phyloP scores from a whole-genome alignment of 2,888 invertebrate species.

The Hecatera dysodea region DNA sequence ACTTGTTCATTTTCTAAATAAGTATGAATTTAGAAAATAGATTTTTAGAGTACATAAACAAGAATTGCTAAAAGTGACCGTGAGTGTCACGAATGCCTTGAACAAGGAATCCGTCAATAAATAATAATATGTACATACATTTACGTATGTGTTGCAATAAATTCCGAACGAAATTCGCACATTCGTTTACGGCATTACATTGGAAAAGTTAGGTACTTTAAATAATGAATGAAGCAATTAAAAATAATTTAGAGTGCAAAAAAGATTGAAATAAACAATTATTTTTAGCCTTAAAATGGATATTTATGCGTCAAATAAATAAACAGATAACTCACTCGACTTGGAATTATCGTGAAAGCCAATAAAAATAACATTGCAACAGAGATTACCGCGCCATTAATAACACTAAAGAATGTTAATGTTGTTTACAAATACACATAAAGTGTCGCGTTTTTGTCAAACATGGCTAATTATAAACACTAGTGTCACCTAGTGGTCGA shows the following conservation, averaged over 20 bases:
- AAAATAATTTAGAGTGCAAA: conserved; percentile 8
- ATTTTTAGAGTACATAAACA: too few species aligned
- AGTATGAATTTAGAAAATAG: too few species aligned
- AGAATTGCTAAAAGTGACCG: too few species aligned
- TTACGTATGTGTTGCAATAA: too few species aligned
- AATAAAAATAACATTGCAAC: conserved; percentile 11
- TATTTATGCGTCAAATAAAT: conserved; percentile 17
- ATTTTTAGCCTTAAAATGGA: conserved; percentile 20
- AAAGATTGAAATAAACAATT: conserved; percentile 18
- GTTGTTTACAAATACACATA: conserved; percentile 35
- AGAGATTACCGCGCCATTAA: conserved; percentile 35
- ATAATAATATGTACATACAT: too few species aligned
- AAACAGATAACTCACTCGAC: conserved; percentile 36
- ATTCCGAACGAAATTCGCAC: too few species aligned
- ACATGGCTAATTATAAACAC: not conserved
- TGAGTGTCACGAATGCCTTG: too few species aligned
- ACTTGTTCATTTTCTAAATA: too few species aligned
- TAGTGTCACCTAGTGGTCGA: not conserved
- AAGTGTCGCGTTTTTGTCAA: conserved; percentile 1
- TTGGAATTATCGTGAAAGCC: conserved; percentile 34
- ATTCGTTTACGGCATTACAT: too few species aligned
- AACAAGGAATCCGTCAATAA: too few species aligned
- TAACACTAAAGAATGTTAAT: conserved; percentile 34
- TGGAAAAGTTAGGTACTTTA: too few species aligned
- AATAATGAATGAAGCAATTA: not conserved